Conservation (phyloP, 2,113 vertebrate species). For the Callorhinus ursinus region DNA sequence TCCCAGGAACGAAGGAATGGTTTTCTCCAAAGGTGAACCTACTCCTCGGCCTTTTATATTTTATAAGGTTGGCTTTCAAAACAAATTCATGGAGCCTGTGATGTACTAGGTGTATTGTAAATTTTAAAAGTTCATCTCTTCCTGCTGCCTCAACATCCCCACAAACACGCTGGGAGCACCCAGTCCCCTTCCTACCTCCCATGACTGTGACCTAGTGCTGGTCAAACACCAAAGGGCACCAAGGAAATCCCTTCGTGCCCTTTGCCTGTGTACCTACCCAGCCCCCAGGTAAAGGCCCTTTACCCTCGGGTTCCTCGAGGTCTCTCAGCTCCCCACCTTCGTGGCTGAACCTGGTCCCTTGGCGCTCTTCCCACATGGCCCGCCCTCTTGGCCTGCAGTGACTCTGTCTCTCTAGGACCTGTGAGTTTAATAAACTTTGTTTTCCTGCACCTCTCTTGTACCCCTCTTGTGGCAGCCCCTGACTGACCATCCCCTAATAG, state of each 20-base stretch:
- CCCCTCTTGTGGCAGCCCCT: background rate
- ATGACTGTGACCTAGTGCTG: background rate
- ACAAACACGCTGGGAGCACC: background rate
- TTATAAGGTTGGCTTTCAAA: background rate
- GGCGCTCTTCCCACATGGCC: background rate
- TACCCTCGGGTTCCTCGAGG: fast-evolving
- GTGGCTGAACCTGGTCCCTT: background rate
- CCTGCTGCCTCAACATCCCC: background rate
- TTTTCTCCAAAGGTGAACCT: background rate
- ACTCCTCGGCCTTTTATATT: background rate
- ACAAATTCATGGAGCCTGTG: too few species aligned
- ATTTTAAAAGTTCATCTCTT: background rate
- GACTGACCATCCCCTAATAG: background rate
- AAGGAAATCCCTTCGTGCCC: fast-evolving
- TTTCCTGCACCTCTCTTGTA: background rate
- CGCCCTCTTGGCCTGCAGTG: background rate
- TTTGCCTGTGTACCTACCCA: background rate
- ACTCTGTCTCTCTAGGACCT: background rate
- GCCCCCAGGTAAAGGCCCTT: background rate
- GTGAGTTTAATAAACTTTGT: background rate
- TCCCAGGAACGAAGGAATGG: background rate
- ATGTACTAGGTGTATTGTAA: background rate
- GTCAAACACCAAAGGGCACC: background rate
- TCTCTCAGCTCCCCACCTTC: background rate
- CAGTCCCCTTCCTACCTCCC: too few species aligned